Evolutionary conservation across 1,140 invertebrate species (phyloP), one percentile per base, ranked within the genome.

Genomic region (Meteorus sp.): DNA sequence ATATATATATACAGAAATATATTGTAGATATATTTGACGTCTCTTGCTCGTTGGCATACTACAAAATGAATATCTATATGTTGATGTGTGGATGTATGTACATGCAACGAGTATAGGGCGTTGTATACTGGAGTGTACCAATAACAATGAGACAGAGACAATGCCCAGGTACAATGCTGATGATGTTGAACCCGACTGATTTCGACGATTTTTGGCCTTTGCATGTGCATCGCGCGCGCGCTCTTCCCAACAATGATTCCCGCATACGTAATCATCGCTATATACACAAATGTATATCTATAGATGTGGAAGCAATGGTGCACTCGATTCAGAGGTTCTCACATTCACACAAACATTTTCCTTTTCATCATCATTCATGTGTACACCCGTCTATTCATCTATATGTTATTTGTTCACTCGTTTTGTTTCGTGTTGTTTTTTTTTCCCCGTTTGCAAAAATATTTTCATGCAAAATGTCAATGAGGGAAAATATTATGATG

Each of bases 171-270:
- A 79, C 76, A 79, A 79, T 79, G 72, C 70, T 70, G 73, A 77
- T 70, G 73, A 77, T 79, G 75, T 78, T 79, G 75, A 77, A 79
- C 76, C 78, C 76, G 70, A 77, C 75, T 79, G 77, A 79, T 79
- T 79, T 78, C 71, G 71, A 77, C 73, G 73, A 78, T 78, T 79
- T 79, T 78, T 77, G 75, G 72, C 67, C 74, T 76, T 78, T 73
- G 65, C 69, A 70, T 69, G 68, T 71, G 70, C 74, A 71, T 73
- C 72, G 71, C 67, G 68, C 66, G 65, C 66, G 60, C n/a, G n/a
- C n/a, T n/a, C 66, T 71, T 68, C 70, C 68, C 71, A 66, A 75
- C 73, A 77, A 76, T 77, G 64, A 78, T 77, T 79, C 74, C 68
- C 73, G 75, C 74, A 78, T 76, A 76, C 69, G 70, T 76, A 76